Percentiles rank a stretch among this genome's conserved stretches.
These are phyloP conservation scores for Epinotia demarniana DNA, from an alignment of 2,888 invertebrate genomes.

Conservation along the genomic window DNA sequence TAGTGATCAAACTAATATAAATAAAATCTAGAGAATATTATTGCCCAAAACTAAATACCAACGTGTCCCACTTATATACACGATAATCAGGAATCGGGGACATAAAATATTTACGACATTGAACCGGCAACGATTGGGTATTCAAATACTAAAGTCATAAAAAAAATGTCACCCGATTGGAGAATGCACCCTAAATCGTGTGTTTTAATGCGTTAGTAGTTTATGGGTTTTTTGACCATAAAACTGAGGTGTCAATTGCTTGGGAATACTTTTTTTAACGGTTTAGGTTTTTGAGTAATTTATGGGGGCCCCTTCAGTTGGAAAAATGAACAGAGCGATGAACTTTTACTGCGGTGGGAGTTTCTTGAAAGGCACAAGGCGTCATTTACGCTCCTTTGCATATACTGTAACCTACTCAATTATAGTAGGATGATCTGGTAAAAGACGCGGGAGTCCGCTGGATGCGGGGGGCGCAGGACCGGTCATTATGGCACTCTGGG, in stretches of 20 bases:
- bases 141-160: slow-evolving; percentile 65
- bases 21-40: slow-evolving; percentile 1
- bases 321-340: background rate
- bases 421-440: no score
- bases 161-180: slow-evolving; percentile 73
- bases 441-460: no score
- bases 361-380: background rate
- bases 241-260: slow-evolving; percentile 79
- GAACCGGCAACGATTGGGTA: slow-evolving; percentile 73
- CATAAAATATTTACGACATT: slow-evolving; percentile 75
- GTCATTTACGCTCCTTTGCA: background rate
- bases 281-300: slow-evolving; percentile 39
- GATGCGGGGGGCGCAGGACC: no score
- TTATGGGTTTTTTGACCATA: slow-evolving; percentile 66
- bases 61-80: slow-evolving; percentile 29
- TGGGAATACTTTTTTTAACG: slow-evolving; percentile 49
- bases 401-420: background rate
- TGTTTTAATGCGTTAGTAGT: slow-evolving; percentile 67
- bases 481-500: no score
- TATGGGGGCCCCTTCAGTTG: slow-evolving; percentile 27
- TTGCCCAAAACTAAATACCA: slow-evolving; percentile 20
- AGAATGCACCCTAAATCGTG: slow-evolving; percentile 67
- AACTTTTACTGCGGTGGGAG: slow-evolving; percentile 3
- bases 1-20: background rate
- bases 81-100: slow-evolving; percentile 30